Evolutionary conservation across 2,888 invertebrate genomes (phyloP).

Genomic region (Brenthis ino): DNA sequence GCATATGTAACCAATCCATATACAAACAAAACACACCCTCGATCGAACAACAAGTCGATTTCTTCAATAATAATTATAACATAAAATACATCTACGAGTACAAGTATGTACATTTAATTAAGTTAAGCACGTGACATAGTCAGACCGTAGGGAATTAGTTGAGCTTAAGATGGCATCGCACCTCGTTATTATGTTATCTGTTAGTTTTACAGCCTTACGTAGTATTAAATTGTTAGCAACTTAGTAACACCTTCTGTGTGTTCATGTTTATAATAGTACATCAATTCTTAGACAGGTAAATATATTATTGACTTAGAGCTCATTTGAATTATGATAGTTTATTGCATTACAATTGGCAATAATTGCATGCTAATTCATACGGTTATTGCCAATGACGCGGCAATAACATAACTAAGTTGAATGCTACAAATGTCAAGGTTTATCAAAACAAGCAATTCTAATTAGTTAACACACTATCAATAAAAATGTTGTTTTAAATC

Average conservation of each 20-base stretch:
- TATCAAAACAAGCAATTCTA: too few relatives aligned
- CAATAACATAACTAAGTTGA: too few relatives aligned
- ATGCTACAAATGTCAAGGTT: too few relatives aligned
- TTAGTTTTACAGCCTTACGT: conserved; percentile 6
- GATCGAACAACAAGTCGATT: too few relatives aligned
- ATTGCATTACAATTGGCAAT: too few relatives aligned
- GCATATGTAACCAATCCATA: not conserved
- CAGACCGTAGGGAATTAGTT: conserved; percentile 5
- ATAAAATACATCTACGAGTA: not conserved
- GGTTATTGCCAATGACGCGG: too few relatives aligned
- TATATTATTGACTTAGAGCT: too few relatives aligned
- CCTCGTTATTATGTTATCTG: conserved; percentile 15
- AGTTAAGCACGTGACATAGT: conserved; percentile 6
- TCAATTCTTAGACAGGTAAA: not conserved
- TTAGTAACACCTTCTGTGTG: not conserved
- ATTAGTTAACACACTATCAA: too few relatives aligned
- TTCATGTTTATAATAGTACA: not conserved
- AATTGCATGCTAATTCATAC: too few relatives aligned
- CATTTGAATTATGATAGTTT: too few relatives aligned
- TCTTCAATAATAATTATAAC: too few relatives aligned
- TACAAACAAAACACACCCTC: not conserved
- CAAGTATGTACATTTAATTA: not conserved
- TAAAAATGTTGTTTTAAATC: too few relatives aligned
- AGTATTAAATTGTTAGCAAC: conserved; percentile 2
- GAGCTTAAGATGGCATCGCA: conserved; percentile 12